Percentiles rank a stretch among this genome's conserved stretches.
phyloP scores from a whole-genome alignment of 2,797 vertebrate species.

The Protonibea diacanthus region DNA sequence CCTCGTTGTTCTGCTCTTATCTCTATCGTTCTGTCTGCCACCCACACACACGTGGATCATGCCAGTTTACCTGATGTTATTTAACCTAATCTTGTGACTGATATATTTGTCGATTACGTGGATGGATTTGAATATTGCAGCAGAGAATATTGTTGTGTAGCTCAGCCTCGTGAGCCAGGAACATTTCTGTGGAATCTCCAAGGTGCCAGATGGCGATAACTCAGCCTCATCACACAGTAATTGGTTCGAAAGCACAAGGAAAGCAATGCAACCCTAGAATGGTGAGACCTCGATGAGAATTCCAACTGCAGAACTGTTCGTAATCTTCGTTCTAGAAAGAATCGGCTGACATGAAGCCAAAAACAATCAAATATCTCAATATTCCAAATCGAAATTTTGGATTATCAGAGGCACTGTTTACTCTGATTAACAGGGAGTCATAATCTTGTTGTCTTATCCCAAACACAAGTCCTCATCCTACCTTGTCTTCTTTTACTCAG shows the following conservation, averaged over 20 bases:
- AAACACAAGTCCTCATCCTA: conserved; percentile 7
- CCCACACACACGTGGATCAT: conserved; percentile 22
- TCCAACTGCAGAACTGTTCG: conserved; percentile 25
- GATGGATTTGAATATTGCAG: conserved; percentile 31
- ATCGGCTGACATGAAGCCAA: conserved; percentile 14
- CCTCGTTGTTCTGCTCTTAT: conserved; percentile 22
- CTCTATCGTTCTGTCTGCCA: conserved; percentile 1
- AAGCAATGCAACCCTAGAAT: conserved; percentile 31
- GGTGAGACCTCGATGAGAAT: conserved; percentile 28
- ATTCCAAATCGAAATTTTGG: neutral
- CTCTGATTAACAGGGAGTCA: neutral
- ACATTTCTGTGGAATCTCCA: conserved; percentile 28
- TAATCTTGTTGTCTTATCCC: neutral
- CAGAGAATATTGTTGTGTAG: conserved; percentile 19
- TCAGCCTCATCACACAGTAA: conserved; percentile 57
- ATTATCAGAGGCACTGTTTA: conserved; percentile 2
- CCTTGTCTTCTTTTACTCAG: conserved; percentile 12
- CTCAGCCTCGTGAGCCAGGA: conserved; percentile 21
- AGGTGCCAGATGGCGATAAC: conserved; percentile 64
- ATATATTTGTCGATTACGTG: conserved; percentile 35
- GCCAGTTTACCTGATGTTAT: conserved; percentile 18
- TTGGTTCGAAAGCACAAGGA: conserved; percentile 50
- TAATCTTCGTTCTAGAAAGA: conserved; percentile 23
- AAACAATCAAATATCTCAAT: conserved; percentile 10
- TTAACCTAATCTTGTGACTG: conserved; percentile 17